Percentiles rank a stretch among this genome's conserved stretches.
Evolutionary conservation across 2,888 invertebrate species (phyloP).

Genomic region (Drosophila diplacantha): DNA sequence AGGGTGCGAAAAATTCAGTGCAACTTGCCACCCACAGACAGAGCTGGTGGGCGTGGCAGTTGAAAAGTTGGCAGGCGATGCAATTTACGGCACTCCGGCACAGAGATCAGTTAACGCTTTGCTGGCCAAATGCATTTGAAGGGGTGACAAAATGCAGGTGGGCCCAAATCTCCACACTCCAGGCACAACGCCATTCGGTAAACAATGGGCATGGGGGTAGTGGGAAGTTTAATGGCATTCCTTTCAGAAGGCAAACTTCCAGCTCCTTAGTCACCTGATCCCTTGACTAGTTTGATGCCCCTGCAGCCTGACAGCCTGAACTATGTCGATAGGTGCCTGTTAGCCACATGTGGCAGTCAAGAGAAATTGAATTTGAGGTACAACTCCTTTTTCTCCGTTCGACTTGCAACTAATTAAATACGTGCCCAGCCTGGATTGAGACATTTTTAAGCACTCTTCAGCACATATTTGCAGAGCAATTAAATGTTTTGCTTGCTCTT

Average conservation of each 20-base stretch:
- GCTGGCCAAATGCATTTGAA: constrained; percentile 21
- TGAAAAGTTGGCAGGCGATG: constrained; percentile 32
- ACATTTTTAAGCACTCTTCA: constrained; percentile 25
- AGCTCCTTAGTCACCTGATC: background rate
- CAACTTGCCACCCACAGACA: constrained; percentile 16
- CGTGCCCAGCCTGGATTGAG: constrained; percentile 15
- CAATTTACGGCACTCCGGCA: constrained; percentile 32
- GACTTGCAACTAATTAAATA: constrained; percentile 50
- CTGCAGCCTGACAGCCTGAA: too few relatives aligned
- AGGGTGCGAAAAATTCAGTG: constrained; percentile 27
- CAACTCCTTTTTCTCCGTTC: background rate
- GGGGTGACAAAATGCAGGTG: constrained; percentile 34
- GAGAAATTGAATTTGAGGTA: constrained; percentile 22
- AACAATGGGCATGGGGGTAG: background rate
- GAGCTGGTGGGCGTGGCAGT: constrained; percentile 31
- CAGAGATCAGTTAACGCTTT: constrained; percentile 33
- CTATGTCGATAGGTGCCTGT: background rate
- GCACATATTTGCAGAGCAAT: constrained; percentile 53
- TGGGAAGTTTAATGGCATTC: background rate
- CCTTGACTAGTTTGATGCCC: background rate
- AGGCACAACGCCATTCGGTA: constrained; percentile 8
- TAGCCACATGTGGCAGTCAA: constrained; percentile 2
- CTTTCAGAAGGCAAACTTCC: background rate
- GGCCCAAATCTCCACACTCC: background rate
- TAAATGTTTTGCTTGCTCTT: constrained; percentile 34